These are phyloP conservation scores for Melitaea athalia DNA, from an alignment of 2,888 invertebrate species.

Conservation along the genomic window DNA sequence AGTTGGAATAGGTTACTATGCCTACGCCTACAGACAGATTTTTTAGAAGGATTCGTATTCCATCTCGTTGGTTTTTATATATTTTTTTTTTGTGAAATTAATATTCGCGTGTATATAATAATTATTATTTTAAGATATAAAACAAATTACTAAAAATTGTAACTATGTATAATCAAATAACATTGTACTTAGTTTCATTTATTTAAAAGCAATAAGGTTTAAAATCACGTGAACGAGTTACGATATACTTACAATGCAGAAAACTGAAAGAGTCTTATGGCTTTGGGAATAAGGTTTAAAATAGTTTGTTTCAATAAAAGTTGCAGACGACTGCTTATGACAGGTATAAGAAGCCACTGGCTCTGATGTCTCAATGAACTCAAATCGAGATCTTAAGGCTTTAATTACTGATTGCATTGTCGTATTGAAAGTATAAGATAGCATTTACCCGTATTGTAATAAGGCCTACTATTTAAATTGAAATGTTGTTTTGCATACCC, in stretches of 20 bases:
- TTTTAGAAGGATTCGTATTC: too few species aligned
- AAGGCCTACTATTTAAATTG: slow-evolving; percentile 1
- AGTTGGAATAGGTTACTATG: too few species aligned
- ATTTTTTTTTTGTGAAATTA: too few species aligned
- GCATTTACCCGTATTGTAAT: slow-evolving; percentile 6
- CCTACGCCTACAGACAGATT: too few species aligned
- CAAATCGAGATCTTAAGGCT: slow-evolving; percentile 44
- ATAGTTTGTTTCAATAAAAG: slow-evolving; percentile 21
- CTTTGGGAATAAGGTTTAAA: slow-evolving; percentile 39
- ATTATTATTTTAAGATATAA: too few species aligned
- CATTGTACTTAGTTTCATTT: too few species aligned
- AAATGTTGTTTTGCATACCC: slow-evolving; percentile 18
- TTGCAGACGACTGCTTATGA: slow-evolving; percentile 42
- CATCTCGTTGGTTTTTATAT: too few species aligned
- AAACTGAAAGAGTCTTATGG: neutral
- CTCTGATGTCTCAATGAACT: slow-evolving; percentile 67
- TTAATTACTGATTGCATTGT: slow-evolving; percentile 42
- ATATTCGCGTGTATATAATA: too few species aligned
- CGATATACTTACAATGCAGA: neutral
- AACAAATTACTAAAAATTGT: too few species aligned
- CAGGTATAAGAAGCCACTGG: slow-evolving; percentile 64
- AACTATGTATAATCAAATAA: too few species aligned
- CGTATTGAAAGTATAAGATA: neutral
- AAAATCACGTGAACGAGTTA: neutral
- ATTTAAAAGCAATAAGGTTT: neutral